Evolutionary conservation across 2,113 vertebrate species (phyloP).

Genomic region (Melanerpes aurifrons): DNA sequence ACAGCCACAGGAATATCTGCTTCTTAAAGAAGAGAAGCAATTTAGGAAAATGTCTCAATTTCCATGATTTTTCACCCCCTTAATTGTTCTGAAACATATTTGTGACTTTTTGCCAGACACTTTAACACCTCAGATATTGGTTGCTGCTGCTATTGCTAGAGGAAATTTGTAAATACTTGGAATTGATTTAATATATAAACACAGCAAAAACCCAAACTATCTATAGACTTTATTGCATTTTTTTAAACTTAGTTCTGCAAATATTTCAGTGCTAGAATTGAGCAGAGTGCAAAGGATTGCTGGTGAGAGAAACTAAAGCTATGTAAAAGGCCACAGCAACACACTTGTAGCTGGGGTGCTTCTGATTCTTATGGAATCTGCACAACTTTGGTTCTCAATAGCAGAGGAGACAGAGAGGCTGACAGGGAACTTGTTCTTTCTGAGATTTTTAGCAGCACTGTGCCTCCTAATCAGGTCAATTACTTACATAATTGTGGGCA

Average conservation of each 20-base stretch:
- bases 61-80: background rate
- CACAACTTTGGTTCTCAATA: background rate
- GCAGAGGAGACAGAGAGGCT: accelerated
- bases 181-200: background rate
- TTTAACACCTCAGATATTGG: background rate
- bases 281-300: background rate
- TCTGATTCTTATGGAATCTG: background rate
- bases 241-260: background rate
- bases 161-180: background rate
- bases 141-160: background rate
- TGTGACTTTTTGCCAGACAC: background rate
- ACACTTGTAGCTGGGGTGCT: background rate
- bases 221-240: background rate
- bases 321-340: background rate
- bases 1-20: background rate
- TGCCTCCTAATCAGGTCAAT: background rate
- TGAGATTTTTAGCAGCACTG: background rate
- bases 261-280: background rate
- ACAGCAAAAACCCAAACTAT: background rate
- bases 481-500: background rate
- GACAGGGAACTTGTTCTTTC: background rate
- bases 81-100: background rate
- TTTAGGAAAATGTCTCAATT: background rate
- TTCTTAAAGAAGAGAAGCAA: background rate
- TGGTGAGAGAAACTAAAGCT: background rate